Evolutionary conservation across 2,888 invertebrate species (phyloP).

Genomic region (Augiades crinisus): DNA sequence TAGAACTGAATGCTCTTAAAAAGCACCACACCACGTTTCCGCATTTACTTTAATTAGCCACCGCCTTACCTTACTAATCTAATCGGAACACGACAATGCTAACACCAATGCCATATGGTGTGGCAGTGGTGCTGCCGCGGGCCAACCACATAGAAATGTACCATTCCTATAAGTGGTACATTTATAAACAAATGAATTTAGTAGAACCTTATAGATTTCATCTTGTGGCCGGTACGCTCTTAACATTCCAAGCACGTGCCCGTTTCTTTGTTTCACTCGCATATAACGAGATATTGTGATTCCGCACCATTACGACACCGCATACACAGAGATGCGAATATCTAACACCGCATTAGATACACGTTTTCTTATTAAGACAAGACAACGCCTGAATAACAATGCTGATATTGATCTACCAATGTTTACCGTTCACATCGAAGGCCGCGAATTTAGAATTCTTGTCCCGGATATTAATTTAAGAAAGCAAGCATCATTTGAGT

Average conservation of each 20-base stretch:
- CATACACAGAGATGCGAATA: slow-evolving; percentile 72
- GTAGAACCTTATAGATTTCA: slow-evolving; percentile 35
- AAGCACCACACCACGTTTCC: no score
- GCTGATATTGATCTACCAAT: slow-evolving; percentile 47
- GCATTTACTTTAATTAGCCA: no score
- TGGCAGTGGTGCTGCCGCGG: no score
- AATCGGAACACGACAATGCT: no score
- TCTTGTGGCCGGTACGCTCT: slow-evolving; percentile 28
- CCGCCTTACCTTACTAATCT: no score
- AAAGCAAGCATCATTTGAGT: background rate
- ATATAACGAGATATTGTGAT: slow-evolving; percentile 80
- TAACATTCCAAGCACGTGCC: slow-evolving; percentile 64
- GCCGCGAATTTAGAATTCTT: slow-evolving; percentile 21
- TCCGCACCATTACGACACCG: slow-evolving; percentile 71
- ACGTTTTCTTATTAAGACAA: slow-evolving; percentile 76
- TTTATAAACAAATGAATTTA: no score
- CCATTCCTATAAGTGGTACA: no score
- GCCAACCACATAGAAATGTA: no score
- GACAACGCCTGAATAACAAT: slow-evolving; percentile 67
- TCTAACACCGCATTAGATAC: slow-evolving; percentile 73
- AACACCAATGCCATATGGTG: no score
- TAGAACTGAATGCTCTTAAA: no score
- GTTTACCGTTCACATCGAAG: slow-evolving; percentile 30
- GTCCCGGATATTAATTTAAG: slow-evolving; percentile 5
- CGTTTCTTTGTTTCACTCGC: slow-evolving; percentile 73